phyloP scores from a whole-genome alignment of 1,140 invertebrate genomes.

The Drosophila bocqueti region DNA sequence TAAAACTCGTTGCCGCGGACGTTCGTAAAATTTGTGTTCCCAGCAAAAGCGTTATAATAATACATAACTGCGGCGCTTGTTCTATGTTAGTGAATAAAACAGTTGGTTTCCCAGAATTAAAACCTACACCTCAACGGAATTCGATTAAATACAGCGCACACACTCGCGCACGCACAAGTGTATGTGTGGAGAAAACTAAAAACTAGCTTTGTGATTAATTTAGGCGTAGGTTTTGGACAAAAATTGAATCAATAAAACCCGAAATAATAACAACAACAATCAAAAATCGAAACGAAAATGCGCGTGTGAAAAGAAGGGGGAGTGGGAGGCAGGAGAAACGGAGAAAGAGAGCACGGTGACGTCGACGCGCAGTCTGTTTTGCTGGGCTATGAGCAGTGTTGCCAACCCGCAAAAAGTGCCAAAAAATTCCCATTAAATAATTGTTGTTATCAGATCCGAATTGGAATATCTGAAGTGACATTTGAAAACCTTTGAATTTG shows the following conservation, averaged over 20 bases:
- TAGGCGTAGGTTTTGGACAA: slow-evolving; percentile 36
- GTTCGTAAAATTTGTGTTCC: not conserved
- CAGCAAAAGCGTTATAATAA: slow-evolving; percentile 4
- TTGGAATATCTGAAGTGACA: slow-evolving; percentile 12
- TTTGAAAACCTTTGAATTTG: slow-evolving; percentile 5
- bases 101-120: slow-evolving; percentile 2
- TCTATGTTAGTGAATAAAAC: slow-evolving; percentile 20
- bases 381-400: slow-evolving; percentile 40
- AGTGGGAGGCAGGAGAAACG: not conserved
- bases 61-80: not conserved
- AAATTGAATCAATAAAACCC: slow-evolving; percentile 65
- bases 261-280: slow-evolving; percentile 63
- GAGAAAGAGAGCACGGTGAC: slow-evolving; percentile 23
- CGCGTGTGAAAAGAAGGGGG: slow-evolving; percentile 59
- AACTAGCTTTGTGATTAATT: slow-evolving; percentile 11
- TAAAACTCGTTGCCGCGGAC: no score
- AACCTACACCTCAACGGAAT: not conserved
- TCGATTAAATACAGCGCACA: slow-evolving; percentile 11
- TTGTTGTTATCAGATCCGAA: slow-evolving; percentile 26
- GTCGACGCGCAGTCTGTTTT: slow-evolving; percentile 67
- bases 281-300: slow-evolving; percentile 66
- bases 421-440: slow-evolving; percentile 29
- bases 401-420: slow-evolving; percentile 19
- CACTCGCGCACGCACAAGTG: slow-evolving; percentile 11
- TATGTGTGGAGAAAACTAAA: slow-evolving; percentile 30